Evolutionary conservation across 1,140 invertebrate species (phyloP), one percentile per base, ranked within the genome.

Genomic region (Temnothorax longispinosus): DNA sequence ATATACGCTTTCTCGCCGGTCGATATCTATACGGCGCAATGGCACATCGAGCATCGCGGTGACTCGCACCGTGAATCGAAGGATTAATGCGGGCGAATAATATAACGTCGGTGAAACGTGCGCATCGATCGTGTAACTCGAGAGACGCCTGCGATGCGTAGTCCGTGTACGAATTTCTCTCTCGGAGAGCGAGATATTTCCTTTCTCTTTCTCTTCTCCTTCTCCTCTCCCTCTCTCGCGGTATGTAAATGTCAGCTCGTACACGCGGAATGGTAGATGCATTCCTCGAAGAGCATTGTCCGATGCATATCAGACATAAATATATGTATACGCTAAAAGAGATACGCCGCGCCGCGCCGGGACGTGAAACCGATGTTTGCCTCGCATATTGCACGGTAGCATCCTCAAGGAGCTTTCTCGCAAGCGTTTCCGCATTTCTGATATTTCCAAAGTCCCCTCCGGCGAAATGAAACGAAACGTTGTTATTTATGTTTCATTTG

Each of bases 271-370:
- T 56, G 27, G 54, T 58, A 18, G 52, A 74, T 84, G 54, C 54
- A 75, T 84, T 75, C 38, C 56, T 47, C 69, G 54, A 74, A 38
- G 54, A 74, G 56, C 69, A 84, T 84, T 84, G 80, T 84, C 80
- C 80, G 80, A 84, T 74, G 69, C 44, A 75, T 82, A 72, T 84
- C 80, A 84, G 80, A 60, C 69, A 75, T 84, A 84, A 84, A 84
- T 75, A 62, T 84, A 75, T 60, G 69, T 75, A 84, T 84, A 27
- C 6, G 69, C 41, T 84, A 84, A 75, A 74, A 75, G 80, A 84
- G 80, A 84, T 84, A 84, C 32, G 15, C 44, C 18, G 27, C 32
- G 15, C 44, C 18, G 27, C 32, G 15, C 44, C 18, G 27, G 44
- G 27, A 74, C 41, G 80, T 50, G 80, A 75, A 84, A 75, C 69